Evolutionary conservation across 2,888 invertebrate species (phyloP), one percentile per base, ranked within the genome.

Genomic region (Drosophila meridiana): DNA sequence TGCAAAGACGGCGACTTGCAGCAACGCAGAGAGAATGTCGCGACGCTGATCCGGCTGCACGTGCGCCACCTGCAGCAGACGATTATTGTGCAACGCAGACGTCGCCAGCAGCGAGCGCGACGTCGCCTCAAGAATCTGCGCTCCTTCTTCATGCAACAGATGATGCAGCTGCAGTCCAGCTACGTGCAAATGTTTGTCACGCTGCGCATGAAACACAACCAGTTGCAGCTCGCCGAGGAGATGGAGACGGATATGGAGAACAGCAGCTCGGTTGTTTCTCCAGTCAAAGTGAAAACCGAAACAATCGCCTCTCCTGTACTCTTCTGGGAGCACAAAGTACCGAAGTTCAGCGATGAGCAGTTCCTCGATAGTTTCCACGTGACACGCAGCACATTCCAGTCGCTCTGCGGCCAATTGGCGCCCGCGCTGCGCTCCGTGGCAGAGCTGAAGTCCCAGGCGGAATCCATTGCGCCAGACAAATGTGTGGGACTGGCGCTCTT

Each of bases 351-450:
- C 7, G 81, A 90, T 38, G 78, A 82, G 3, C 77, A 92, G 45
- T 93, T 93, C 82, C 71, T 93, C 0, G 76, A 87, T 32, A 88
- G 83, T 14, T 89, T 93, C 48, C 93, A 92, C 50, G 91, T 93
- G 65, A 82, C 90, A 0, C 84, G 82, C 13, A 72, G 81, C 40
- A 90, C 89, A 1, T 93, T 93, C 28, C 66, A 82, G 0, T 86
- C 88, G 61, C 74, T 93, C 0, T 92, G 92, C 63, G 68, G 67
- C 0, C 83, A 90, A 60, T 61, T 93, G 38, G 55, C 85, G 0
- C 67, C 85, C 20, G 66, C 76, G 0, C 42, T 85, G 5, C 64
- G 73, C 70, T 26, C 32, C 0, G 66, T 55, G 1, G 70, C 80
- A 0, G 83, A 79, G 2, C 56, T 82, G 1, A 52, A 28, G 2